Evolutionary conservation across 2,888 invertebrate species (phyloP), one percentile per base, ranked within the genome.

Genomic region (Eremobia ochroleuca): DNA sequence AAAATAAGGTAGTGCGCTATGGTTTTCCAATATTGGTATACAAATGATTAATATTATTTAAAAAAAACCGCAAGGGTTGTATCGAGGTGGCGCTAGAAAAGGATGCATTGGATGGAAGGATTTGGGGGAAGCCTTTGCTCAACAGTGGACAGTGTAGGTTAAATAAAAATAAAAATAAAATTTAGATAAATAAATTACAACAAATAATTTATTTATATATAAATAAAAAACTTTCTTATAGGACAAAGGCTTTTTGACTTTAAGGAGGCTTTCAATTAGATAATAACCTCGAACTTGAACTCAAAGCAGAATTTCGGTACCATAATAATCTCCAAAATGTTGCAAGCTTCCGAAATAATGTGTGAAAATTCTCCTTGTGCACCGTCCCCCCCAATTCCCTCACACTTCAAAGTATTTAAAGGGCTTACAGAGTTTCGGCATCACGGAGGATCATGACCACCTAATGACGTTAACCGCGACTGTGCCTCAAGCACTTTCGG

Each of bases 401-500:
- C 75, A 79, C 59, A 81, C 81, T 83, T 65, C 65, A 83, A 78
- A 84, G 72, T 78, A 85, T 84, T 74, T 73, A 73, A 82, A 85
- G 59, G 49, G 65, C 74, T 83, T 81, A 81, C 58, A 52, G 83
- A 85, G 85, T 83, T 85, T 78, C 37, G 75, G 82, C 66, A 71
- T 70, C 79, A 75, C 73, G 73, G 67, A 73, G 75, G 62, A 84
- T 82, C 75, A 85, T 79, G 82, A 43, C 66, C 85, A 83, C 69
- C 40, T 85, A 83, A 83, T 85, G 83, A 78, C 72, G 75, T 85
- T 85, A 83, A 85, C 85, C 78, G 64, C 85, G 66, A 75, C 85
- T 82, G 69, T 59, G 78, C 74, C 74, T 75, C 73, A 81, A 83
- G 75, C 31, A 78, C 83, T 84, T 85, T 78, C 43, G 70, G 73